These are phyloP conservation scores for Anoplolepis gracilipes DNA, from an alignment of 1,140 invertebrate genomes.

Conservation along the genomic window DNA sequence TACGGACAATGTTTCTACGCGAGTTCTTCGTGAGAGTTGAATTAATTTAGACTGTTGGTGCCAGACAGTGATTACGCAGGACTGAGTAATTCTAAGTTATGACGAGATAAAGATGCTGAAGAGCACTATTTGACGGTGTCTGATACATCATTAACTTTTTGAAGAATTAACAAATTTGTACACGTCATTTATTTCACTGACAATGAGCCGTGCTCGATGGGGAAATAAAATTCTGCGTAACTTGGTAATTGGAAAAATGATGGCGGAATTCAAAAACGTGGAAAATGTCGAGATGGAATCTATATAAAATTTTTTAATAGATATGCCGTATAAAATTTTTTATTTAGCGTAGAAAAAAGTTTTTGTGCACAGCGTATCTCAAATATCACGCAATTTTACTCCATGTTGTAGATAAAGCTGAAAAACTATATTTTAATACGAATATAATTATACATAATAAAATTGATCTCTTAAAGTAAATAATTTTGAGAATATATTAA, in stretches of 20 bases:
- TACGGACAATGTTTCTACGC: constrained; percentile 50
- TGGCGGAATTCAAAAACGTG: constrained; percentile 43
- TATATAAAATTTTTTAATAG: constrained; percentile 30
- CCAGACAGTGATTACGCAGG: constrained; percentile 52
- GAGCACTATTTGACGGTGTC: constrained; percentile 45
- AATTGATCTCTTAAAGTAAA: background rate
- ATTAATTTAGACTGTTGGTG: constrained; percentile 51
- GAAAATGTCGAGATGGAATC: constrained; percentile 58
- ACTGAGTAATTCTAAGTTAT: constrained; percentile 62
- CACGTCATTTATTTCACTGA: constrained; percentile 74
- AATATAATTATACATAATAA: no score
- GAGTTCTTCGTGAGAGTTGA: constrained; percentile 44
- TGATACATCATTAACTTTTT: constrained; percentile 73
- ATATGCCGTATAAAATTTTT: constrained; percentile 13
- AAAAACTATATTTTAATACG: background rate
- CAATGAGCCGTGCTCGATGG: constrained; percentile 24
- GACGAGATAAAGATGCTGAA: constrained; percentile 51
- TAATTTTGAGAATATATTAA: background rate
- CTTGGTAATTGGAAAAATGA: constrained; percentile 69
- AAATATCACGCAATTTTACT: background rate
- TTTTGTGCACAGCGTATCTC: background rate
- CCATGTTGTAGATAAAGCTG: background rate
- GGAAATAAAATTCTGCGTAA: constrained; percentile 65
- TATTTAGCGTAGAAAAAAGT: background rate
- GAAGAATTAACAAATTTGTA: constrained; percentile 78